Evolutionary conservation across 2,888 invertebrate genomes (phyloP).

Genomic region (Chaetoderma sp.): DNA sequence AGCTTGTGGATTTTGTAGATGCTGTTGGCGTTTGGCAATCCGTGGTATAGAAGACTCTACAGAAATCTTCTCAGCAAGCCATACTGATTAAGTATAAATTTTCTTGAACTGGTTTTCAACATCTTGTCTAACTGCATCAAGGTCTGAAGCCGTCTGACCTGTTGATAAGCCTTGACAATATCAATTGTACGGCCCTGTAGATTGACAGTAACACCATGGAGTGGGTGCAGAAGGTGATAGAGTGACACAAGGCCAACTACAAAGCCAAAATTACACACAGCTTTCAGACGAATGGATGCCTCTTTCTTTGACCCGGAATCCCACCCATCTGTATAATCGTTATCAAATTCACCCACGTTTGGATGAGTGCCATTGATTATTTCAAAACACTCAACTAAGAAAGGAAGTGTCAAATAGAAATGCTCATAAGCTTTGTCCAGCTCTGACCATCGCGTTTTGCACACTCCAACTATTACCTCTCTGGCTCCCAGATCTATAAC

Average conservation of each 20-base stretch:
- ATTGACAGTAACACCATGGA: conserved; percentile 3
- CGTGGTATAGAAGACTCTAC: background rate
- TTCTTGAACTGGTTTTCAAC: conserved; percentile 13
- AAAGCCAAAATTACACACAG: conserved; percentile 13
- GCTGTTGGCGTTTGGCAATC: background rate
- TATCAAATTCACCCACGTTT: background rate
- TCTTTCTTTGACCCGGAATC: background rate
- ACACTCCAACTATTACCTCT: conserved; percentile 10
- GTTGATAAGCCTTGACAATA: conserved; percentile 7
- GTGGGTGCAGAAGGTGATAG: conserved; percentile 9
- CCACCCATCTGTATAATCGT: conserved; percentile 5
- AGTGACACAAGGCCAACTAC: conserved; percentile 7
- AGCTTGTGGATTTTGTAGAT: background rate
- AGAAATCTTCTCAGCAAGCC: background rate
- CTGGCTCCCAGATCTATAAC: background rate
- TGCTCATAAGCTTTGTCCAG: conserved; percentile 16
- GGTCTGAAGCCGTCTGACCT: background rate
- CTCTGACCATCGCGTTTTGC: conserved; percentile 20
- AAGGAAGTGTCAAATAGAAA: conserved; percentile 10
- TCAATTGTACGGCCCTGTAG: conserved; percentile 9
- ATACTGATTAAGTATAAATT: background rate
- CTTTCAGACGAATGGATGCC: background rate
- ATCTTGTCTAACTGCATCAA: background rate
- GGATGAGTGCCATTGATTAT: conserved; percentile 11
- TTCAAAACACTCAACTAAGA: conserved; percentile 18